Base-by-base conservation (phyloP, 2,888 invertebrate species). In the Altica lythri region DNA sequence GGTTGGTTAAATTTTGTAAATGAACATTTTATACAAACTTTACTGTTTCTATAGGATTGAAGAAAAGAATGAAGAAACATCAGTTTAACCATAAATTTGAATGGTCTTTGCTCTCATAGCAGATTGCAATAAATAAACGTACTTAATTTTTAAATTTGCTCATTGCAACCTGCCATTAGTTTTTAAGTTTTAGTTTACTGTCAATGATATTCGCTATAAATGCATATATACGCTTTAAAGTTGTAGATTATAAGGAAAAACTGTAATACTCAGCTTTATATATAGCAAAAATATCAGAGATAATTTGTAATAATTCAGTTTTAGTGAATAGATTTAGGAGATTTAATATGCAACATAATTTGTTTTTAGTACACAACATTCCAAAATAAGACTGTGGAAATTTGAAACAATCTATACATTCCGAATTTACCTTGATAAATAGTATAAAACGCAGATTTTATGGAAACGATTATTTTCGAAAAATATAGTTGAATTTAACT, bases 1-100 rank as follows among this genome's bases (percentile, higher is more conserved):
- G 25, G 22, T 14, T 5, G 8, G 16, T 14, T 35, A 35, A 17
- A 4, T 35, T 35, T 35, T 16, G 8, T 5, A n/a, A 27, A 27
- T 27, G n/a, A n/a, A 5, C 3, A 18, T 38, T 10, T 18, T 18
- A 14, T 43, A 12, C 18, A 40, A n/a, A 19, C 10, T 32, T 48
- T 14, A 53, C 53, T 59, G 49, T 56, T 64, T 60, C 67, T 61
- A 27, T 63, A 75, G 74, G 60, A 69, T 68, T 48, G 72, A 70
- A 46, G 73, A 74, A 18, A 63, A 68, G 53, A 73, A 75, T 53
- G 75, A 75, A 64, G 75, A 75, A 63, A 75, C 75, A 4, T 71
- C 75, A 13, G 74, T 75, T 51, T 74, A 49, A 40, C 6, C 13
- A 14, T 34, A 16, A n/a, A n/a, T n/a, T n/a, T n/a, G n/a, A n/a